Conservation (phyloP, 2,888 invertebrate species). For the Xanthorhoe spadicearia region DNA sequence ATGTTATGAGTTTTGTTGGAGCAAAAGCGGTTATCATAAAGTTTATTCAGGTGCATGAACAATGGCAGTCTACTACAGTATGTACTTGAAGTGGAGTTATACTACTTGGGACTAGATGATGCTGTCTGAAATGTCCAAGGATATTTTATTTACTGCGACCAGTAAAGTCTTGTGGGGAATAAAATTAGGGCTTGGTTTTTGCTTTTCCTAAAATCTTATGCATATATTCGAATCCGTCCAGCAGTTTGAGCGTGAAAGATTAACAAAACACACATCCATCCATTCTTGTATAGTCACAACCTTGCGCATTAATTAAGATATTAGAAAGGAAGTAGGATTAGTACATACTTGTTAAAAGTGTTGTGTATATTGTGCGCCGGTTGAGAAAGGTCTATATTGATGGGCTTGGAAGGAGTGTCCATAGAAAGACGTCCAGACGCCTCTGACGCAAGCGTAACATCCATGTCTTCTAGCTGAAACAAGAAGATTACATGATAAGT, state of each 20-base stretch:
- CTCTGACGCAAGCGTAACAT: constrained; percentile 60
- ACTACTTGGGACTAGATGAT: too few relatives aligned
- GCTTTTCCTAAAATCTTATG: too few relatives aligned
- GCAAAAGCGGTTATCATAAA: constrained; percentile 18
- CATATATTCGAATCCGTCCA: too few relatives aligned
- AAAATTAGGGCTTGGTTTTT: too few relatives aligned
- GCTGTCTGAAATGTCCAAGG: too few relatives aligned
- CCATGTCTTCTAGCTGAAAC: constrained; percentile 73
- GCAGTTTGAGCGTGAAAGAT: too few relatives aligned
- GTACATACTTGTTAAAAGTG: constrained; percentile 78
- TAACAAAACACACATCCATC: too few relatives aligned
- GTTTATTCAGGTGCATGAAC: constrained; percentile 28
- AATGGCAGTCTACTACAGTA: not conserved
- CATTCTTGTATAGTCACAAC: too few relatives aligned
- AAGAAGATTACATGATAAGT: not conserved
- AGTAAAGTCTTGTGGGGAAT: not conserved
- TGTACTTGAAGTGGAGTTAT: too few relatives aligned
- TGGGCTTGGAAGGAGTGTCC: constrained; percentile 69
- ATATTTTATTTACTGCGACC: too few relatives aligned
- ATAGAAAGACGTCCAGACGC: constrained; percentile 61
- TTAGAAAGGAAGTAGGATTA: too few relatives aligned
- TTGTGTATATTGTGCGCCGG: constrained; percentile 80
- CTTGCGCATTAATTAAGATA: too few relatives aligned
- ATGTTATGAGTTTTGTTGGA: constrained; percentile 10
- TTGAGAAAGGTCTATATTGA: constrained; percentile 80